Base-by-base conservation (phyloP, 2,888 invertebrate species). In the Meteorus cinctellus region DNA sequence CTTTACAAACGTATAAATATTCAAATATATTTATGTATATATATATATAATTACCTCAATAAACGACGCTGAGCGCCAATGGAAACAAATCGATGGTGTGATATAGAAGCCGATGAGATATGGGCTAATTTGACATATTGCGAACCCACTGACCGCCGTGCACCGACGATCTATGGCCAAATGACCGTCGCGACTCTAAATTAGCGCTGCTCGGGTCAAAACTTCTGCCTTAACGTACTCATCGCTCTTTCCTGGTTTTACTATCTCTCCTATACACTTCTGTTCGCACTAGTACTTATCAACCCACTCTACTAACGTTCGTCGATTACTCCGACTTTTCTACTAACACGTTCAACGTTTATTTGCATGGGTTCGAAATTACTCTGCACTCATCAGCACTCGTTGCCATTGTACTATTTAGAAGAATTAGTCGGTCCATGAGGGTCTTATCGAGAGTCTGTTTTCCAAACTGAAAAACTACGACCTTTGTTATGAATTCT, bases 111-210 rank as follows among this genome's bases (percentile, higher is more conserved):
- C 76, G 87, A 88, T 89, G 89, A 89, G 88, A 85, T 87, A 89
- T 85, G 86, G 83, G 87, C 86, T 88, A 88, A 89, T 89, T 89
- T 88, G 89, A 89, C 88, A 87, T 87, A 88, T 88, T 86, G 81
- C 86, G 85, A 79, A 77, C 77, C 78, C 78, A 85, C 84, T 84
- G 86, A 84, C 86, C 86, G 83, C 59, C 14, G 67, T 31, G 60
- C 59, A 83, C 77, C 81, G 80, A 78, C 87, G 87, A 87, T 88
- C 84, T 88, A 88, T 82, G 88, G 87, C 86, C 79, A 87, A 88
- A 87, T 87, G 88, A 86, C 84, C 85, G 87, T 87, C 88, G 86
- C 85, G 87, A 87, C 88, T 87, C 89, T 89, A 89, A 89, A 89
- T 89, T 89, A 89, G 84, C 87, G 86, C 83, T 76, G 76, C 86